A percentile compares a stretch with the other conserved stretches of the same genome.
Conservation (phyloP, 2,113 vertebrate species). For the Channa argus region DNA sequence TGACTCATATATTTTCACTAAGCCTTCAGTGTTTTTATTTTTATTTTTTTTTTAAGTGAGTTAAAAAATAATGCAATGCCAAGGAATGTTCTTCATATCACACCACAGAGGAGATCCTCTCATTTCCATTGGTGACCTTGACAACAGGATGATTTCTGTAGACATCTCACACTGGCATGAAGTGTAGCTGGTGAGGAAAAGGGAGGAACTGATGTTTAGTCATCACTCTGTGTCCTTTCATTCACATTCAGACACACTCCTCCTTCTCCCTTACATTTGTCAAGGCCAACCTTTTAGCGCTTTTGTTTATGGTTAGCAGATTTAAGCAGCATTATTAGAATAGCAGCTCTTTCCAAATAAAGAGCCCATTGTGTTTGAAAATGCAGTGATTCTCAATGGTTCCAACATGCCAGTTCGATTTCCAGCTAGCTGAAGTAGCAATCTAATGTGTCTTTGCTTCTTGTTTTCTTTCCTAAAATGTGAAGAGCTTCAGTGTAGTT, state of each 20-base stretch:
- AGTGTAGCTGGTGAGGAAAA: slow-evolving; percentile 27
- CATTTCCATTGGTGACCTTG: slow-evolving; percentile 39
- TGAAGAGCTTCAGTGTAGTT: slow-evolving; percentile 42
- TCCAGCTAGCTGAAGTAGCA: slow-evolving; percentile 52
- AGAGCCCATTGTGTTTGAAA: slow-evolving; percentile 64
- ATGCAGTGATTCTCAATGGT: slow-evolving; percentile 31
- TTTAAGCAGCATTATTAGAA: slow-evolving; percentile 60
- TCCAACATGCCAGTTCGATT: slow-evolving; percentile 51
- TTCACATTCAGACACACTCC: slow-evolving; percentile 49
- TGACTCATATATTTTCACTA: not conserved
- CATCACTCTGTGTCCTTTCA: slow-evolving; percentile 57
- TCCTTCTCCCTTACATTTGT: slow-evolving; percentile 49
- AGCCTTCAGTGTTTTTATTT: not conserved
- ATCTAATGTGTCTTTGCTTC: slow-evolving; percentile 49
- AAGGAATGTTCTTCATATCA: not conserved
- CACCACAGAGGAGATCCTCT: slow-evolving; percentile 28
- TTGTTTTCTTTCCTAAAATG: slow-evolving; percentile 29
- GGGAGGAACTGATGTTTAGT: slow-evolving; percentile 34
- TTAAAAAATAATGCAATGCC: not conserved
- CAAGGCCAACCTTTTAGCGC: slow-evolving; percentile 52
- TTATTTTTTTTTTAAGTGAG: not conserved
- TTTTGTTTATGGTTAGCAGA: slow-evolving; percentile 64
- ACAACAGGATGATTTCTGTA: slow-evolving; percentile 22
- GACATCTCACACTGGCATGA: slow-evolving; percentile 19
- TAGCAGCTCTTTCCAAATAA: slow-evolving; percentile 52